A percentile compares a stretch with the other conserved stretches of the same genome.
phyloP scores from a whole-genome alignment of 2,113 vertebrate species.

The Gambusia affinis region DNA sequence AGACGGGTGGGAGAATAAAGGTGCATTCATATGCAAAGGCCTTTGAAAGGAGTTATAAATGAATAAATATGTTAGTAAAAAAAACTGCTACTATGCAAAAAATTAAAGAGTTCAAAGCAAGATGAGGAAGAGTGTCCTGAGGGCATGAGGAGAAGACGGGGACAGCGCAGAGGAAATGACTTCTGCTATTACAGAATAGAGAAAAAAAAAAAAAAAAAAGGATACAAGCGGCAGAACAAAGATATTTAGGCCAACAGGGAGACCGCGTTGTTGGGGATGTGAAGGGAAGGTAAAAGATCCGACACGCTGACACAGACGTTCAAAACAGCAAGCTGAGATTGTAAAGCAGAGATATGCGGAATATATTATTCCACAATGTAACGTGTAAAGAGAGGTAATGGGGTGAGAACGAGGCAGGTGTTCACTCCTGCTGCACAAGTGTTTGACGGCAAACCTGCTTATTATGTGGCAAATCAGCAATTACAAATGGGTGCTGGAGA shows the following conservation, averaged over 20 bases:
- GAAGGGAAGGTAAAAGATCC: conserved; percentile 34
- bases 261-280: conserved; percentile 26
- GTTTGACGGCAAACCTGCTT: conserved; percentile 58
- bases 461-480: conserved; percentile 50
- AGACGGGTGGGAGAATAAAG: conserved; percentile 43
- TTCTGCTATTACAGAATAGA: conserved; percentile 48
- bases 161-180: conserved; percentile 57
- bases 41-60: conserved; percentile 67
- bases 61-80: conserved; percentile 77
- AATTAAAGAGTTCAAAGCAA: conserved; percentile 77
- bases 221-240: conserved; percentile 42
- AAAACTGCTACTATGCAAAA: conserved; percentile 54
- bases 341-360: conserved; percentile 29
- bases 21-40: conserved; percentile 61
- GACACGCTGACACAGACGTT: conserved; percentile 19
- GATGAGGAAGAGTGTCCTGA: conserved; percentile 69
- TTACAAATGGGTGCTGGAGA: conserved; percentile 29
- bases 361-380: conserved; percentile 48
- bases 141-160: conserved; percentile 59
- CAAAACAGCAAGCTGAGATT: conserved; percentile 17
- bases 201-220: conserved; percentile 27
- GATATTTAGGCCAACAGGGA: conserved; percentile 23
- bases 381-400: conserved; percentile 54
- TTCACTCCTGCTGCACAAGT: conserved; percentile 57
- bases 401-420: conserved; percentile 62